Evolutionary conservation across 2,888 invertebrate genomes (phyloP).

Genomic region (Octodonta nipae): DNA sequence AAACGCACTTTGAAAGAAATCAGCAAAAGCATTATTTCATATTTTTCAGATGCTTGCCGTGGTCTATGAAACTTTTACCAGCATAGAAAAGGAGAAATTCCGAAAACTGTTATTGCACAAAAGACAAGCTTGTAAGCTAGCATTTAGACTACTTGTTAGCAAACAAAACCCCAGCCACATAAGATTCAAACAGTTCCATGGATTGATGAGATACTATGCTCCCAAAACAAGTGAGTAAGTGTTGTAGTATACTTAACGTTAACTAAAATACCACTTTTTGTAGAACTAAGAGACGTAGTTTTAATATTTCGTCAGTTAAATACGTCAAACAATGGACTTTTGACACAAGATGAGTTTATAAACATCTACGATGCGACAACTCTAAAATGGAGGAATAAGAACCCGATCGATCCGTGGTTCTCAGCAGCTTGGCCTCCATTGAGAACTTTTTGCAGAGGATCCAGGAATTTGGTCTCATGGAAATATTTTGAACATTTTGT

Average conservation of each 20-base stretch:
- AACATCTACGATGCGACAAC: conserved; percentile 57
- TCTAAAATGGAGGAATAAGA: conserved; percentile 60
- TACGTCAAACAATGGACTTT: conserved; percentile 47
- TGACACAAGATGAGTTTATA: conserved; percentile 61
- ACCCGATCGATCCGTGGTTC: conserved; percentile 61
- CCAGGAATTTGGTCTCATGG: conserved; percentile 52
- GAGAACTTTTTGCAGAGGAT: conserved; percentile 47
- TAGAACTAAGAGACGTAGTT: conserved; percentile 59
- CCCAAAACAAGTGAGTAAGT: conserved; percentile 53
- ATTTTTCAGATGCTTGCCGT: conserved; percentile 66
- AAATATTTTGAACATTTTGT: conserved; percentile 59
- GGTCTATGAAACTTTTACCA: conserved; percentile 79
- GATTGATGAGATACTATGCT: conserved; percentile 64
- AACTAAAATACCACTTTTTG: conserved; percentile 9
- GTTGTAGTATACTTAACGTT: neutral
- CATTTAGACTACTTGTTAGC: conserved; percentile 68
- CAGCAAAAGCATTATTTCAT: neutral
- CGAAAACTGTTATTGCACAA: conserved; percentile 70
- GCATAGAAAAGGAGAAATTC: conserved; percentile 74
- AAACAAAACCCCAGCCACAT: conserved; percentile 56
- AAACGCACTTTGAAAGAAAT: no score
- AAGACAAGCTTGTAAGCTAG: conserved; percentile 65
- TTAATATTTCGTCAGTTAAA: conserved; percentile 72
- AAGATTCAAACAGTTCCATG: conserved; percentile 62
- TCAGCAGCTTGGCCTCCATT: conserved; percentile 46